These are phyloP conservation scores for Cygnus buccinator DNA, from an alignment of 2,113 vertebrate genomes.

Conservation along the genomic window DNA sequence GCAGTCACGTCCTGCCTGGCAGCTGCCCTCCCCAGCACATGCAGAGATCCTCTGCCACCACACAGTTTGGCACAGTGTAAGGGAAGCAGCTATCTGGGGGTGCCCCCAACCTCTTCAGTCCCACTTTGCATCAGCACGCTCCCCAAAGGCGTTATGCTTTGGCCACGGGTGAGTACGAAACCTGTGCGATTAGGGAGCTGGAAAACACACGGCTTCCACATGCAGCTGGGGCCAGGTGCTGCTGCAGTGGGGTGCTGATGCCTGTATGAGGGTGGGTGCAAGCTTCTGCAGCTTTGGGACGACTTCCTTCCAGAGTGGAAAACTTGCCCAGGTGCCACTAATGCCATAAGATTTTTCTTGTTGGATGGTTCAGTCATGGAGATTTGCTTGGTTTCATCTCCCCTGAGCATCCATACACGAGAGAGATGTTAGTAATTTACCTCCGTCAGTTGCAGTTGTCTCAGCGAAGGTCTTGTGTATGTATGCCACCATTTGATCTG, in stretches of 20 bases:
- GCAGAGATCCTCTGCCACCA: neutral
- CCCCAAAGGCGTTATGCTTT: neutral
- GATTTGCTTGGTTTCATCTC: neutral
- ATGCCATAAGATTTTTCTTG: neutral
- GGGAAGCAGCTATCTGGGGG: neutral
- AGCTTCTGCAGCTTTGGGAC: neutral
- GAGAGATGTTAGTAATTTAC: neutral
- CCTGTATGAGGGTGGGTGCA: neutral
- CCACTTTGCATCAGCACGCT: neutral
- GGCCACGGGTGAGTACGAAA: accelerated
- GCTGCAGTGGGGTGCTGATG: accelerated
- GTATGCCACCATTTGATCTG: neutral
- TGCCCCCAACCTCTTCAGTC: neutral
- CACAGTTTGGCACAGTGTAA: accelerated
- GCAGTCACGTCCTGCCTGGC: neutral
- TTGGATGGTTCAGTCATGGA: neutral
- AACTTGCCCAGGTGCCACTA: neutral
- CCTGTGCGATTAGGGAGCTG: neutral
- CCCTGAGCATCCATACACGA: neutral
- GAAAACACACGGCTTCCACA: neutral
- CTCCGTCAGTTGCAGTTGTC: neutral
- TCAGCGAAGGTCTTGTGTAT: neutral
- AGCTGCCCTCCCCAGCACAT: neutral
- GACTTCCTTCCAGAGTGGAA: neutral
- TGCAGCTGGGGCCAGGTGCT: neutral